Evolutionary conservation across 2,797 vertebrate species (phyloP).

Genomic region (Anabas testudineus): DNA sequence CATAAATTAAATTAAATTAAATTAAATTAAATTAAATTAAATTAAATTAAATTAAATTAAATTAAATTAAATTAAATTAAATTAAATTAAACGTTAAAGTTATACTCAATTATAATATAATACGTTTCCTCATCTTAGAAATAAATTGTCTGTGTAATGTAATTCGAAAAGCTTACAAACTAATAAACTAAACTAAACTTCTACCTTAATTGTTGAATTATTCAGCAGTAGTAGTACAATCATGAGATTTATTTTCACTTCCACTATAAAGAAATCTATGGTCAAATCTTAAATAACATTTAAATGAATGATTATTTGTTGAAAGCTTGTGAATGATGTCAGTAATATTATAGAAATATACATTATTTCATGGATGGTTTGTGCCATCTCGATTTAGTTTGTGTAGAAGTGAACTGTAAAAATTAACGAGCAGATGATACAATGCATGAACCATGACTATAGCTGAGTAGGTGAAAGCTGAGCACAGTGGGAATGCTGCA

Average conservation of each 20-base stretch:
- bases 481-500: neutral
- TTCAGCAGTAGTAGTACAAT: neutral
- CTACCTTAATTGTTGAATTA: no score
- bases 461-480: conserved; percentile 15
- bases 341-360: neutral
- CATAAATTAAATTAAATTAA: no score
- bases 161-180: no score
- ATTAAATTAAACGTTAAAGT: no score
- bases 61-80: no score
- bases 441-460: conserved; percentile 26
- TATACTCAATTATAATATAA: no score
- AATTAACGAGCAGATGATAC: conserved; percentile 5
- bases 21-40: no score
- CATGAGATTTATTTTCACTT: neutral
- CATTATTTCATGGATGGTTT: neutral
- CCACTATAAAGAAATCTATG: neutral
- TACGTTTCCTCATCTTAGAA: no score
- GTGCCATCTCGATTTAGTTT: neutral
- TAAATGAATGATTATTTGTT: neutral
- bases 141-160: no score
- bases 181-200: no score
- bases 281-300: neutral
- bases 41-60: no score
- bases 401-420: conserved; percentile 4
- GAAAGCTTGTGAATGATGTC: neutral